phyloP scores from a whole-genome alignment of 2,888 invertebrate species.

The Cotesia congregata region DNA sequence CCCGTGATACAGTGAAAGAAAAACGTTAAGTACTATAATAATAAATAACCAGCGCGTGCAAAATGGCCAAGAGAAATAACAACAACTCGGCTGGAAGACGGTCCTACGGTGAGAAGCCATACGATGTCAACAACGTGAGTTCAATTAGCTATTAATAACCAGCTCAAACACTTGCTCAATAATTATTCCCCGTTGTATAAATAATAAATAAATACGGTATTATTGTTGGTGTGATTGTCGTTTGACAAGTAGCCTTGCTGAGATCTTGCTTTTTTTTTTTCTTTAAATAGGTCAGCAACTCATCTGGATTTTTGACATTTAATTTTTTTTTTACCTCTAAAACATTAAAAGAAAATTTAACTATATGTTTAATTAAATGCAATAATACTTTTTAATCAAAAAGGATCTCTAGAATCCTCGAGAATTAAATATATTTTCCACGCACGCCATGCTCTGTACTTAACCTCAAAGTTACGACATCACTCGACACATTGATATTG shows the following conservation, averaged over 20 bases:
- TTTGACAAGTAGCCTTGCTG: slow-evolving; percentile 25
- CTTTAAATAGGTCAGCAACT: slow-evolving; percentile 43
- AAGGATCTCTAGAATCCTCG: no score
- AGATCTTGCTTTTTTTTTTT: slow-evolving; percentile 36
- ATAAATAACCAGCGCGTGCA: slow-evolving; percentile 29
- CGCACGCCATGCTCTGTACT: slow-evolving; percentile 22
- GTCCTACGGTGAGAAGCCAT: slow-evolving; percentile 68
- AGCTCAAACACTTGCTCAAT: slow-evolving; percentile 27
- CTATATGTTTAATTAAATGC: background rate
- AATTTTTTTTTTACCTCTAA: background rate
- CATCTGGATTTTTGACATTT: background rate
- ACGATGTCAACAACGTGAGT: slow-evolving; percentile 72
- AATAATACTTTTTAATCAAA: background rate
- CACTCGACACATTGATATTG: slow-evolving; percentile 13
- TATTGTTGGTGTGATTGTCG: slow-evolving; percentile 20
- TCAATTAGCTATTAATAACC: slow-evolving; percentile 45
- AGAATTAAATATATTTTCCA: background rate
- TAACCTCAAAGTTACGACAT: slow-evolving; percentile 30
- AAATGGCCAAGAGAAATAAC: slow-evolving; percentile 66
- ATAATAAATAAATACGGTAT: background rate
- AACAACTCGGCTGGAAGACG: slow-evolving; percentile 65
- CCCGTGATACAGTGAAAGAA: slow-evolving; percentile 9
- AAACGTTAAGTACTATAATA: background rate
- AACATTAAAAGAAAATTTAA: background rate
- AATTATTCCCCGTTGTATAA: background rate